Base-by-base conservation (phyloP, 2,888 invertebrate species). In the Cerastis rubricosa region DNA sequence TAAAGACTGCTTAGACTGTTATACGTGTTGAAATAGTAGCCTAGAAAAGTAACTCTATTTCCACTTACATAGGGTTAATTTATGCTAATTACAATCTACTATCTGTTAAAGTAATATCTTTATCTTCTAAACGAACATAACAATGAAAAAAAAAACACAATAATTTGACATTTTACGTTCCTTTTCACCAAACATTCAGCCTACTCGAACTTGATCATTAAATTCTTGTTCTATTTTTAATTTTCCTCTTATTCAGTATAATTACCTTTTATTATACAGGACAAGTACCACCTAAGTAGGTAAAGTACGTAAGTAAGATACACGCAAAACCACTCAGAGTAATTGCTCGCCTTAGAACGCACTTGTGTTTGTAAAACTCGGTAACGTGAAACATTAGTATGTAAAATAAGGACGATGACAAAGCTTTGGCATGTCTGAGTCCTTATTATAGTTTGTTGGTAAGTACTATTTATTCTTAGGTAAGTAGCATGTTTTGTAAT, bases 151-250 rank as follows among this genome's bases (percentile, higher is more conserved):
- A 79, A 87, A 89, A 88, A 88, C n/a, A 59, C n/a, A n/a, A n/a
- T 12, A 90, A 92, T 91, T 92, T 91, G 89, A 89, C 90, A 90
- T 91, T 93, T 93, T 91, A 92, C 88, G 89, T 90, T 90, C 85
- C 90, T 91, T 90, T 89, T 92, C 91, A 84, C 75, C 9, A 83
- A 91, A 91, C 83, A 91, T 57, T 90, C 82, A 85, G 83, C 79
- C 80, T 81, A 80, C 87, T 87, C 78, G 9, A 79, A 87, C 84
- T 90, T 88, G 82, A 83, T 89, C 85, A 87, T 19, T 19, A 61
- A 61, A 61, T 61, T 19, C 61, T 1, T 35, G 35, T 61, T 88
- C 78, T 78, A 86, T 82, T 88, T 91, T 90, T 90, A 87, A 87
- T 90, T 89, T 89, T 82, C 68, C 82, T 80, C 59, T 40, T 76